Base-by-base conservation (phyloP, 92 coral and sea anemone genomes). In the Parazoanthus darwini region DNA sequence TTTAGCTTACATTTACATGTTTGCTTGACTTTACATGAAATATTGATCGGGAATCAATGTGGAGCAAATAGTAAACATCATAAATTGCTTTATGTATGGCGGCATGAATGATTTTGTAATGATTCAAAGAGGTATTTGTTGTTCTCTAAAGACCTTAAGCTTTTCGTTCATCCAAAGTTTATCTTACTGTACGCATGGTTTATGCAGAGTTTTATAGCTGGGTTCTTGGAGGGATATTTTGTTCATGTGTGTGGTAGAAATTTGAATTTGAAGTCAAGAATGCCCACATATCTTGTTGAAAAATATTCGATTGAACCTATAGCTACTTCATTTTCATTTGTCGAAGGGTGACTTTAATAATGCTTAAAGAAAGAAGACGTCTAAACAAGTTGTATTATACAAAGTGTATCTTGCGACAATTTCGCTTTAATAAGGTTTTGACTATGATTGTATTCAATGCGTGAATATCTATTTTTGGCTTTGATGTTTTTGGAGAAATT, bases 1-100 rank as follows among this genome's bases (percentile, higher is more conserved):
- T 84, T 46, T 68, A 46, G 5, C 43, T 71, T 71, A 1, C 82
- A 79, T 29, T 51, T 38, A 2, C 16, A 50, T 83, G 38, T 83
- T 83, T 83, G 77, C 87, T n/a, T 29, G 54, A 71, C 67, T 84
- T 72, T 44, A 5, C 79, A 70, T 84, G 54, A 84, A 84, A 84
- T 71, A 84, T 84, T 84, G 46, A 84, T 84, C 87, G 63, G 67
- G 66, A 70, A 8, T 84, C 67, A 48, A 48, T 33, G 67, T 84
- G 78, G 67, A 84, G 79, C 44, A 46, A 26, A 46, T 33, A 72
- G 79, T 71, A 76, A 39, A 76, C 79, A 72, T 51, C 66, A 20
- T 84, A 70, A 82, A 82, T 82, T 39, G 72, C 86, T 66, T 82
- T 82, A 39, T 42, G 56, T 44, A 29, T 44, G 67, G 87, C 29